Percentiles rank a stretch among this genome's conserved stretches.
phyloP scores from a whole-genome alignment of 2,797 vertebrate genomes.

The Acipenser transmontanus region DNA sequence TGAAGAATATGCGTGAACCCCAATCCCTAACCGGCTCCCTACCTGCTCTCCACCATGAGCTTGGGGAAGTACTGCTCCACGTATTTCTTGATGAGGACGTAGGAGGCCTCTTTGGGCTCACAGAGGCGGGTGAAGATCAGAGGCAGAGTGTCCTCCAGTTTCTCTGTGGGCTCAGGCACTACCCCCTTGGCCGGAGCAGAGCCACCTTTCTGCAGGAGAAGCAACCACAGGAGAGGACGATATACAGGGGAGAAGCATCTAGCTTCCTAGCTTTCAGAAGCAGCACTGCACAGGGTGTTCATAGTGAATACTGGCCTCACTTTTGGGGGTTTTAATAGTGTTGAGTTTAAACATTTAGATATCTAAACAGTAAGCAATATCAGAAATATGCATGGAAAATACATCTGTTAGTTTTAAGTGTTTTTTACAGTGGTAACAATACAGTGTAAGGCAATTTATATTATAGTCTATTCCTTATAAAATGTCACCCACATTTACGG shows the following conservation, averaged over 20 bases:
- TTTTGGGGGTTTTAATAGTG: background rate
- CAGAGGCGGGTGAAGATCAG: slow-evolving; percentile 94
- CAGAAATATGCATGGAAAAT: background rate
- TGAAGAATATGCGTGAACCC: no score
- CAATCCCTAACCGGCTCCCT: background rate
- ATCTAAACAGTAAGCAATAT: background rate
- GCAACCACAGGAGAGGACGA: background rate
- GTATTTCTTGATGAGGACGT: slow-evolving; percentile 93
- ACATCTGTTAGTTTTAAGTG: no score
- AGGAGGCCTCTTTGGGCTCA: slow-evolving; percentile 96
- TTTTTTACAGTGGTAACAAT: no score
- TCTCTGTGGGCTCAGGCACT: slow-evolving; percentile 64
- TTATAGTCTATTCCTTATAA: no score
- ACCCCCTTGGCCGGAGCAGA: slow-evolving; percentile 18
- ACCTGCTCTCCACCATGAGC: slow-evolving; percentile 86
- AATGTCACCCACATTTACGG: no score
- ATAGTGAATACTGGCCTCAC: background rate
- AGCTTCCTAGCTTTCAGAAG: background rate
- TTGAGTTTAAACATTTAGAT: no score
- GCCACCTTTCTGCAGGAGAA: slow-evolving; percentile 50
- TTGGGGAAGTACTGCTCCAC: slow-evolving; percentile 91
- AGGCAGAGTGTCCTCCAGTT: slow-evolving; percentile 85
- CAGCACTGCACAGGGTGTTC: background rate
- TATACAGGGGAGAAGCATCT: background rate
- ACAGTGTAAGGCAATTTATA: no score